Percentiles rank a stretch among this genome's conserved stretches.
These are phyloP conservation scores for Acanthococcus lagerstroemiae DNA, from an alignment of 2,888 invertebrate species.

Conservation along the genomic window DNA sequence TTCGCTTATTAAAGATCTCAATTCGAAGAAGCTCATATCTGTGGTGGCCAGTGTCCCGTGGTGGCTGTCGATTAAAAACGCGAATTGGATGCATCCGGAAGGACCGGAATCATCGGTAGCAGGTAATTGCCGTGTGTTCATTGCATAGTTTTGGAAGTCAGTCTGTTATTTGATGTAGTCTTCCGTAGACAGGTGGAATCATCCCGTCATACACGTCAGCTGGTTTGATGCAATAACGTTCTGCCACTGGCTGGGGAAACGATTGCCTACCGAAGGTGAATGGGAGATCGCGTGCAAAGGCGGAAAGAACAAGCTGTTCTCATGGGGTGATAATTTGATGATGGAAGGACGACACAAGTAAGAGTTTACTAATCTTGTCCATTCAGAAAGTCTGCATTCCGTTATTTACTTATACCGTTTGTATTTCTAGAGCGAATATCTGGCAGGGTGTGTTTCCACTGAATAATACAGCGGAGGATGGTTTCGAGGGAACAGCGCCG, in stretches of 20 bases:
- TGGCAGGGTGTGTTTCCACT: conserved; percentile 83
- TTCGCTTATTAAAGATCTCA: conserved; percentile 53
- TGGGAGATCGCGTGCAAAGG: conserved; percentile 89
- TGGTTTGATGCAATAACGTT: conserved; percentile 84
- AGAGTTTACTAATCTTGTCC: no score
- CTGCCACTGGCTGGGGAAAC: conserved; percentile 69
- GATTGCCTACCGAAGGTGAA: conserved; percentile 84
- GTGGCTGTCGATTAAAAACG: conserved; percentile 83
- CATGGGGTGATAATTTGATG: conserved; percentile 86
- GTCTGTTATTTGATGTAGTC: no score
- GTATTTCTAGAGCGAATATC: conserved; percentile 58
- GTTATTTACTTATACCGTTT: conserved; percentile 31
- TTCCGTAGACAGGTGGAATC: conserved; percentile 57
- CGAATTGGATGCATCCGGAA: conserved; percentile 73
- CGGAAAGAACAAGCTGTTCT: conserved; percentile 62
- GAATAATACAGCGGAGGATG: conserved; percentile 71
- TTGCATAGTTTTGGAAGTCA: no score
- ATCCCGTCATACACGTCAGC: conserved; percentile 87
- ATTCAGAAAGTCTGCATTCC: no score
- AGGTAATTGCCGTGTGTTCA: no score
- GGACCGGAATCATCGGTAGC: conserved; percentile 55
- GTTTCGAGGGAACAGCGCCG: conserved; percentile 69
- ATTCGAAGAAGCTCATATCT: conserved; percentile 55
- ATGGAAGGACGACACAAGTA: conserved; percentile 67
- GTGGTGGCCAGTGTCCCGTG: conserved; percentile 75